phyloP scores from a whole-genome alignment of 2,888 invertebrate species.

The Phortica magna region DNA sequence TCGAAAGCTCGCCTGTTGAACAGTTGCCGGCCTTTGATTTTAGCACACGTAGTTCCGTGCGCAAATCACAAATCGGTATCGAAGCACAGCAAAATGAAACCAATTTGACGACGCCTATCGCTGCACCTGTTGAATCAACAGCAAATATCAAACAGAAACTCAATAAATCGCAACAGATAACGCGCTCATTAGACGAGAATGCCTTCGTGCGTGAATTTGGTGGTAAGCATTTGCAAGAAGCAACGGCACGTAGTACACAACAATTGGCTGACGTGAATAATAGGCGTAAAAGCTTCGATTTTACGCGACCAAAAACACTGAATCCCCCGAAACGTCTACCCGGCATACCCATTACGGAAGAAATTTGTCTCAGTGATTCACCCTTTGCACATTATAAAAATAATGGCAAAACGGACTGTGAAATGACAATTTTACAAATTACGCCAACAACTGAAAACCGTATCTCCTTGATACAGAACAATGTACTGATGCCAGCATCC shows the following conservation, averaged over 20 bases:
- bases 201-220: conserved; percentile 86
- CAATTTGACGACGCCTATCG: conserved; percentile 42
- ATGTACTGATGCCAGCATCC: conserved; percentile 57
- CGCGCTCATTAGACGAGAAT: conserved; percentile 86
- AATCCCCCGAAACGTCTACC: conserved; percentile 80
- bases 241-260: conserved; percentile 67
- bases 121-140: conserved; percentile 42
- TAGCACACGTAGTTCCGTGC: conserved; percentile 64
- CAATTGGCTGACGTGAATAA: conserved; percentile 71
- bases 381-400: conserved; percentile 33
- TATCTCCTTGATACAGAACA: conserved; percentile 81
- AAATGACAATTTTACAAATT: conserved; percentile 71
- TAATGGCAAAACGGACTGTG: conserved; percentile 54
- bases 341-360: conserved; percentile 75
- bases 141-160: conserved; percentile 75
- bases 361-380: conserved; percentile 60
- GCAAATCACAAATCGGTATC: conserved; percentile 47
- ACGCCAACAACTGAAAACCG: conserved; percentile 83
- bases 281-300: conserved; percentile 82
- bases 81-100: conserved; percentile 57
- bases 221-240: conserved; percentile 73
- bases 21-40: conserved; percentile 81
- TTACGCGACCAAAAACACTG: conserved; percentile 80
- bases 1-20: conserved; percentile 82
- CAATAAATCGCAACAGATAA: conserved; percentile 82